Base-by-base conservation (phyloP, 2,113 vertebrate species). In the Calidris pygmaea region DNA sequence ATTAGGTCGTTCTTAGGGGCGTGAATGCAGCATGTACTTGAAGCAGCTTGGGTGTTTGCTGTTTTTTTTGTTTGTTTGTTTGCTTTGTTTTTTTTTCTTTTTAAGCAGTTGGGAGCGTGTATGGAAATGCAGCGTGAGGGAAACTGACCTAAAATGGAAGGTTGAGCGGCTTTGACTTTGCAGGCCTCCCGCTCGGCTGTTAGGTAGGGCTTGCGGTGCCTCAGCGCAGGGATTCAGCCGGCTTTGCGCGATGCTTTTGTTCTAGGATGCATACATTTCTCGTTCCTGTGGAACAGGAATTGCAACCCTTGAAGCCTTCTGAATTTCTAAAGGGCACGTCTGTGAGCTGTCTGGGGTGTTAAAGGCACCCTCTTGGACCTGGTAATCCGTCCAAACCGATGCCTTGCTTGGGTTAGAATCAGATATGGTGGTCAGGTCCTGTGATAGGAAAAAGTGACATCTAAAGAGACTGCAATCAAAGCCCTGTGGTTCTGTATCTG, bases 211-310 rank as follows among this genome's bases (percentile, higher is more conserved):
- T 93, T 12, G 53, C 27, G 5, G 91, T 11, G 76, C 71, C 53
- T 3, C 48, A 22, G 75, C 4, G 3, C 30, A 7, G 80, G 39
- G 48, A 9, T 92, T 76, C 34, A 78, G 47, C 89, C 53, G 21
- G 45, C 63, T 66, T 58, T 84, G 17, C 27, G 9, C 12, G 43
- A 10, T 13, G 84, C 90, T 96, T 93, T 89, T 94, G 92, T 96
- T 94, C 86, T 27, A 27, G 91, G 77, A n/a, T 75, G 73, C 84
- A n/a, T 87, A 32, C 37, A 4, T 70, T 70, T 85, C 74, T 89
- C 21, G 5, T 92, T 95, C 93, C 74, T 87, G 95, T 73, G 76
- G 12, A 95, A 77, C 94, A 95, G 93, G 95, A 93, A 89, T 89
- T 56, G 55, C 95, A 91, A 26, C 86, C 55, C 86, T 82, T 53